phyloP scores from a whole-genome alignment of 1,140 invertebrate species.

The Stegodyphus mimosarum region DNA sequence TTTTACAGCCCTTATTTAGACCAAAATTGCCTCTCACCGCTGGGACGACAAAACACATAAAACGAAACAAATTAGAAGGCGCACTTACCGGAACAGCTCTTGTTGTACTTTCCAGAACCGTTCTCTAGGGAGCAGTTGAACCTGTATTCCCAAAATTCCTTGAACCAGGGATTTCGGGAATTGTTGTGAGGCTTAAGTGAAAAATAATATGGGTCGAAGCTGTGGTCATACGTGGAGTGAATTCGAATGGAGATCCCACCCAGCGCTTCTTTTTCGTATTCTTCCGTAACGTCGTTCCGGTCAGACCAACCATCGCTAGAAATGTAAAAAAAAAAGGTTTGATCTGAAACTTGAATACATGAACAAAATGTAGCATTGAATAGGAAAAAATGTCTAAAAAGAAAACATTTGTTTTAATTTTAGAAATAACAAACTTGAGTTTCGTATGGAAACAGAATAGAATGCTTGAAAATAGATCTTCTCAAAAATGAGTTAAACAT shows the following conservation, averaged over 20 bases:
- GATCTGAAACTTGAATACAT: too few relatives aligned
- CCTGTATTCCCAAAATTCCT: constrained; percentile 79
- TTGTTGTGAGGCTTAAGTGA: constrained; percentile 76
- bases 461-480: too few relatives aligned
- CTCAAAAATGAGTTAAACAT: too few relatives aligned
- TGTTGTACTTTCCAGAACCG: constrained; percentile 57
- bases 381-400: too few relatives aligned
- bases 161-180: constrained; percentile 80
- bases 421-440: too few relatives aligned
- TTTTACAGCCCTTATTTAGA: too few relatives aligned
- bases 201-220: constrained; percentile 79
- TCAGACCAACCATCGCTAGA: constrained; percentile 82
- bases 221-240: constrained; percentile 76
- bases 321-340: constrained; percentile 50
- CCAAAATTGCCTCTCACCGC: too few relatives aligned
- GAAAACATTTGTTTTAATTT: too few relatives aligned
- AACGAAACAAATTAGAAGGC: not conserved
- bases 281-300: constrained; percentile 79
- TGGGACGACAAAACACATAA: too few relatives aligned
- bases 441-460: too few relatives aligned
- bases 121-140: constrained; percentile 74
- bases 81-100: constrained; percentile 61
- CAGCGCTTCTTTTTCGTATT: constrained; percentile 76
- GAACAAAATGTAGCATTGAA: too few relatives aligned
- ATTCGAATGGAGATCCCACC: constrained; percentile 81